Percentiles rank a stretch among this genome's conserved stretches.
Conservation (phyloP, 2,113 vertebrate genomes). For the Podocnemis expansa region DNA sequence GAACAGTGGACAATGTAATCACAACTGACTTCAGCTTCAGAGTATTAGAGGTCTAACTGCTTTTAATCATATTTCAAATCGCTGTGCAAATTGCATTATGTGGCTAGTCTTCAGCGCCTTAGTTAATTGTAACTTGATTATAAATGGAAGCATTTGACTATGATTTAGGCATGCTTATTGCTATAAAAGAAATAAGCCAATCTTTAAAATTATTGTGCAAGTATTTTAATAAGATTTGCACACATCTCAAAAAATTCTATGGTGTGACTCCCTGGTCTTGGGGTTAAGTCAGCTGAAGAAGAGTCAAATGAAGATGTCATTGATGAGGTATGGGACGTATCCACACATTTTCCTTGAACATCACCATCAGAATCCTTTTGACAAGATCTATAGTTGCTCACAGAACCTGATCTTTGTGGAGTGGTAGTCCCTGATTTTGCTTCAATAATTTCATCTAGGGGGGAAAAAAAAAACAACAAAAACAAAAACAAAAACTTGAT, state of each 20-base stretch:
- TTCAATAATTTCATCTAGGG: constrained; percentile 92
- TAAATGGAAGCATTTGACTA: constrained; percentile 86
- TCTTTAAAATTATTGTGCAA: constrained; percentile 91
- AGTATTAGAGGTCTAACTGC: constrained; percentile 54
- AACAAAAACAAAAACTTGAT: no score
- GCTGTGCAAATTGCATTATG: constrained; percentile 77
- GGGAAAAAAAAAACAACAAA: neutral
- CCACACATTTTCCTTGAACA: constrained; percentile 81
- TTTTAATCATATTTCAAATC: constrained; percentile 52
- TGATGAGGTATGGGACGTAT: constrained; percentile 91
- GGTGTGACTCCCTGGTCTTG: constrained; percentile 96
- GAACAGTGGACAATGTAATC: constrained; percentile 57
- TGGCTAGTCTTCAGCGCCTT: constrained; percentile 82
- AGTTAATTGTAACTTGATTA: constrained; percentile 82
- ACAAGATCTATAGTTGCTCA: constrained; percentile 88
- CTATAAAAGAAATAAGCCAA: constrained; percentile 88
- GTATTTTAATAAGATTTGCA: constrained; percentile 98
- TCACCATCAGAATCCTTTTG: constrained; percentile 89
- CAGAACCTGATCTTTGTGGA: constrained; percentile 91
- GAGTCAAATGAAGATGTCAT: constrained; percentile 92
- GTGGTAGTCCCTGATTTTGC: constrained; percentile 92
- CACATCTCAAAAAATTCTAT: constrained; percentile 99
- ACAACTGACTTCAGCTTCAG: constrained; percentile 73
- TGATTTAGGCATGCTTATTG: constrained; percentile 96
- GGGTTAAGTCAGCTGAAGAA: constrained; percentile 81